phyloP scores from a whole-genome alignment of 2,113 vertebrate genomes.

The Gasterosteus aculeatus region DNA sequence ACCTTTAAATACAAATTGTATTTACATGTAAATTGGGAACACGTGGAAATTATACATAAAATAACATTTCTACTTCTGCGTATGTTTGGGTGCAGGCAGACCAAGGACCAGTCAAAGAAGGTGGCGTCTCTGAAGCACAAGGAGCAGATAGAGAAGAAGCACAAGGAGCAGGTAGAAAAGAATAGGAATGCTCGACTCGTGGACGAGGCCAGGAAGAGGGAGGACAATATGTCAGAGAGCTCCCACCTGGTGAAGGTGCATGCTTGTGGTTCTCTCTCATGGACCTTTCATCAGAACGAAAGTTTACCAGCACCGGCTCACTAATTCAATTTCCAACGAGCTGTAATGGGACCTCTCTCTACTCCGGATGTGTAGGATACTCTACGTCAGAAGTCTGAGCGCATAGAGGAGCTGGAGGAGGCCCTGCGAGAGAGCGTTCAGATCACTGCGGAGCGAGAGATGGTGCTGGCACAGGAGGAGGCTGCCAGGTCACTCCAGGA shows the following conservation, averaged over 20 bases:
- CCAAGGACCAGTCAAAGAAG: slow-evolving; percentile 97
- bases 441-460: slow-evolving; percentile 98
- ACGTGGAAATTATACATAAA: background rate
- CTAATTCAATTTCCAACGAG: background rate
- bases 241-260: slow-evolving; percentile 94
- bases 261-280: background rate
- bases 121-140: slow-evolving; percentile 95
- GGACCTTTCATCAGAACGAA: background rate
- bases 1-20: background rate
- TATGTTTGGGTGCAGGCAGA: slow-evolving; percentile 83
- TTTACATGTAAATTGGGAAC: background rate
- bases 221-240: slow-evolving; percentile 92
- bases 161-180: slow-evolving; percentile 96
- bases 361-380: slow-evolving; percentile 83
- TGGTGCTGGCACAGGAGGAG: slow-evolving; percentile 99
- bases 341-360: background rate
- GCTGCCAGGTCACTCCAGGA: slow-evolving; percentile 93
- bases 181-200: slow-evolving; percentile 94
- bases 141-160: no score
- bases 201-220: slow-evolving; percentile 91
- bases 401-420: slow-evolving; percentile 98
- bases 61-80: slow-evolving; percentile 11
- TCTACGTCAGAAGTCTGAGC: slow-evolving; percentile 93
- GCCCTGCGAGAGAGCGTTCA: slow-evolving; percentile 98
- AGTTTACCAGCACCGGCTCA: background rate